Evolutionary conservation across 1,140 invertebrate genomes (phyloP), one percentile per base, ranked within the genome.

Genomic region (Listronotus oregonensis): DNA sequence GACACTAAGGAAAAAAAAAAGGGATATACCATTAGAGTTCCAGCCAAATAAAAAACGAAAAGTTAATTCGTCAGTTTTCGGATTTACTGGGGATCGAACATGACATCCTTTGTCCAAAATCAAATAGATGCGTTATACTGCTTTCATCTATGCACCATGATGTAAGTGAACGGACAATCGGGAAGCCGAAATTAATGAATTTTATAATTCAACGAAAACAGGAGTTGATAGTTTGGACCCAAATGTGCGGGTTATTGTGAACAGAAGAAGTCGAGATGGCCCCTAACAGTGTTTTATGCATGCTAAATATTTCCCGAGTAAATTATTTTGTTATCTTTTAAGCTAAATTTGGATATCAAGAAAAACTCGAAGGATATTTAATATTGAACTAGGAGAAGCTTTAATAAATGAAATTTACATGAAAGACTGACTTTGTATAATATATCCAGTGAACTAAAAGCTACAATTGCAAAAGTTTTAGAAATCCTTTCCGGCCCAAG

Each of bases 191-290:
- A n/a, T n/a, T n/a, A n/a, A n/a, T n/a, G n/a, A n/a, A n/a, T n/a
- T n/a, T n/a, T n/a, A n/a, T n/a, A n/a, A 9, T n/a, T n/a, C n/a
- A n/a, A n/a, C n/a, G n/a, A n/a, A n/a, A n/a, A n/a, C n/a, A n/a
- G n/a, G n/a, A n/a, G 70, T 78, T 12, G 72, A 77, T 74, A 50
- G 56, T 9, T 40, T 77, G 14, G 75, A 77, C 54, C 47, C 60
- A 73, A 72, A 56, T 74, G 72, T 66, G 42, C 71, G 4, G 71
- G 51, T 31, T 76, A 76, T 62, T 55, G 14, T 61, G 57, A 67
- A 64, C 56, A 40, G 73, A 50, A 54, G 51, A 66, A 73, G 70
- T 18, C 55, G 69, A 46, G 66, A 74, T 43, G 77, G 76, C 74
- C 75, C 77, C 47, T 75, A 40, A 66, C 71, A 8, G 63, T 75